These are phyloP conservation scores for Stegodyphus dumicola DNA, from an alignment of 1,140 invertebrate species.

Conservation along the genomic window DNA sequence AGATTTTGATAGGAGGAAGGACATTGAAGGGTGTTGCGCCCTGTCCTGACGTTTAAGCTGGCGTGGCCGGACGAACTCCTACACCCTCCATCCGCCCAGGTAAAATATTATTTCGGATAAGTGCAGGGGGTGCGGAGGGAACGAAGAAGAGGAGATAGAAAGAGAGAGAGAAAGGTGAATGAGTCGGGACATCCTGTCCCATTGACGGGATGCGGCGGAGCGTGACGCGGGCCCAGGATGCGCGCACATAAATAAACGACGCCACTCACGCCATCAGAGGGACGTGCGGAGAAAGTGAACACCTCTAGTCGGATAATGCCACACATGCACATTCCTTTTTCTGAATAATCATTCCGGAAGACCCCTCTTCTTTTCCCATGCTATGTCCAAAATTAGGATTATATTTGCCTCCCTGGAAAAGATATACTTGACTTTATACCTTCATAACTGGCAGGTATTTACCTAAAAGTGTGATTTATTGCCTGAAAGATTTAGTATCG, in stretches of 20 bases:
- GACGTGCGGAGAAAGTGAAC: constrained; percentile 41
- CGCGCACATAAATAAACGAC: constrained; percentile 44
- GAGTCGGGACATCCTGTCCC: constrained; percentile 54
- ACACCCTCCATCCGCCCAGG: constrained; percentile 4
- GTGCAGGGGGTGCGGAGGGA: background rate
- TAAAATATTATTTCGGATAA: constrained; percentile 32
- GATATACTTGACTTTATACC: too few relatives aligned
- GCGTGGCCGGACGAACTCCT: constrained; percentile 15
- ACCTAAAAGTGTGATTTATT: too few relatives aligned
- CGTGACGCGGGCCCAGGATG: constrained; percentile 18
- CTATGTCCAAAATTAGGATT: too few relatives aligned
- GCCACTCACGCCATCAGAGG: constrained; percentile 33
- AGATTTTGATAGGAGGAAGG: too few relatives aligned
- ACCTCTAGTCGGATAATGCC: too few relatives aligned
- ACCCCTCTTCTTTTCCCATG: too few relatives aligned
- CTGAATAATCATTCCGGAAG: too few relatives aligned
- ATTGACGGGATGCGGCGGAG: constrained; percentile 27
- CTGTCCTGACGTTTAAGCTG: background rate
- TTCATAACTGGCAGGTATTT: too few relatives aligned
- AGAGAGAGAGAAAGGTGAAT: constrained; percentile 33
- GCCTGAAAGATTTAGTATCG: too few relatives aligned
- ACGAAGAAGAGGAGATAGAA: background rate
- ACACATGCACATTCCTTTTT: too few relatives aligned
- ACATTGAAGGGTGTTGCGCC: too few relatives aligned
- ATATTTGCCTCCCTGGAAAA: too few relatives aligned